These are phyloP conservation scores for Drosophila nasuta DNA, from an alignment of 1,140 invertebrate species.

Conservation along the genomic window DNA sequence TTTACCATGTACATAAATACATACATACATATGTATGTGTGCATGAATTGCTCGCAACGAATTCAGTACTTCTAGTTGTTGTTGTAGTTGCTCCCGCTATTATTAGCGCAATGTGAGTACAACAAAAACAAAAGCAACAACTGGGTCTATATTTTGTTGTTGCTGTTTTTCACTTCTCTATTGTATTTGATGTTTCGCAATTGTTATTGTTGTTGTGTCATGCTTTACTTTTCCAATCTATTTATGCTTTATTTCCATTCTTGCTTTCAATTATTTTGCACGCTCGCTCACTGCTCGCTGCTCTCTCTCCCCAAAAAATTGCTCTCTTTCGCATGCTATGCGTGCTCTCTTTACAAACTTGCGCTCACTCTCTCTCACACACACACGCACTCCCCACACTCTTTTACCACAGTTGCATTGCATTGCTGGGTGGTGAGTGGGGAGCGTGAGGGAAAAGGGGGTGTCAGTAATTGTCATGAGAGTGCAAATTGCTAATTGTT, in stretches of 20 bases:
- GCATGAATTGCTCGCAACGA: slow-evolving; percentile 25
- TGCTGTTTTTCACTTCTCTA: slow-evolving; percentile 4
- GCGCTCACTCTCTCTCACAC: slow-evolving; percentile 11
- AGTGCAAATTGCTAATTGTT: slow-evolving; percentile 44
- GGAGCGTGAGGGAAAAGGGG: no score
- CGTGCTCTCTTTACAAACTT: slow-evolving; percentile 12
- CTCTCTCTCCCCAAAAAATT: slow-evolving; percentile 4
- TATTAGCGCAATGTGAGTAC: slow-evolving; percentile 75
- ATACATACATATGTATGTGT: slow-evolving; percentile 27
- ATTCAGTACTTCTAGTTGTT: slow-evolving; percentile 69
- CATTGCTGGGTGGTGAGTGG: background rate
- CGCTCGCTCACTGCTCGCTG: slow-evolving; percentile 24
- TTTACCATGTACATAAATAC: slow-evolving; percentile 16
- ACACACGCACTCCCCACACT: slow-evolving; percentile 11
- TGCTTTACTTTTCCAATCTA: slow-evolving; percentile 45
- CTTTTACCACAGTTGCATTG: background rate
- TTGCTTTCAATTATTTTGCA: slow-evolving; percentile 51
- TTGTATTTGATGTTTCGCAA: slow-evolving; percentile 42
- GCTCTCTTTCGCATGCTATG: slow-evolving; percentile 16
- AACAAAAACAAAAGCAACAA: slow-evolving; percentile 51
- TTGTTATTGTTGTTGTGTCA: slow-evolving; percentile 48
- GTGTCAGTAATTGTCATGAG: slow-evolving; percentile 35
- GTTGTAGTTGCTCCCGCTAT: slow-evolving; percentile 63
- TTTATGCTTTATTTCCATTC: slow-evolving; percentile 48
- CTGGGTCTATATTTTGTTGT: slow-evolving; percentile 19